A percentile compares a stretch with the other conserved stretches of the same genome.
These are phyloP conservation scores for Agriopis marginaria DNA, from an alignment of 2,888 invertebrate genomes.

Conservation along the genomic window DNA sequence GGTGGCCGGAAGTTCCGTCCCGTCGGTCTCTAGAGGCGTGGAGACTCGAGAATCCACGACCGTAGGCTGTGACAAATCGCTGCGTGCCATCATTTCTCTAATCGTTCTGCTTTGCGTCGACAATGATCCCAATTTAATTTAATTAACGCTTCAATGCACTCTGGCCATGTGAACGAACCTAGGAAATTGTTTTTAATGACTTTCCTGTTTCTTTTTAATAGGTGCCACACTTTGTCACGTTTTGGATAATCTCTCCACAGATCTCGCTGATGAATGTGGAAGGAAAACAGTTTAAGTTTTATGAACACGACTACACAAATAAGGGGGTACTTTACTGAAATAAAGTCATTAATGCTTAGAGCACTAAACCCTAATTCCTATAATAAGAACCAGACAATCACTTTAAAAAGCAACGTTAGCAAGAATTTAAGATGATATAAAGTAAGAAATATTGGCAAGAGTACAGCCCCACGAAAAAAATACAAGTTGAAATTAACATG, in stretches of 20 bases:
- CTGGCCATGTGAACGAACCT: slow-evolving; percentile 63
- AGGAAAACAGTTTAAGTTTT: slow-evolving; percentile 39
- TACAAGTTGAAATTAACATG: too few relatives aligned
- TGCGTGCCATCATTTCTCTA: slow-evolving; percentile 71
- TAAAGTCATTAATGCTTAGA: slow-evolving; percentile 11
- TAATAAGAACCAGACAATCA: background rate
- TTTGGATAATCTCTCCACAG: slow-evolving; percentile 43
- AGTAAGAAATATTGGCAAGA: too few relatives aligned
- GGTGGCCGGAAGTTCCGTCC: slow-evolving; percentile 71
- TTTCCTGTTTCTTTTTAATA: slow-evolving; percentile 49
- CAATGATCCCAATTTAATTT: slow-evolving; percentile 77
- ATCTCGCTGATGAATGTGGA: slow-evolving; percentile 45
- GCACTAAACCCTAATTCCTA: background rate
- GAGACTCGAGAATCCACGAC: slow-evolving; percentile 54
- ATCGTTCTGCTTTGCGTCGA: slow-evolving; percentile 69
- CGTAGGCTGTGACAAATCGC: slow-evolving; percentile 78
- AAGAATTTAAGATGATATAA: background rate
- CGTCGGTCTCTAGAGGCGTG: slow-evolving; percentile 35
- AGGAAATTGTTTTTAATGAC: slow-evolving; percentile 48
- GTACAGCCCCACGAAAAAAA: too few relatives aligned
- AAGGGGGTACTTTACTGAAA: slow-evolving; percentile 16
- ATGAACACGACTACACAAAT: slow-evolving; percentile 36
- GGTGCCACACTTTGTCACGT: slow-evolving; percentile 48
- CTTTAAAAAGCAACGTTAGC: background rate
- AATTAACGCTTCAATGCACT: slow-evolving; percentile 77